These are phyloP conservation scores for Drosophila virilis DNA, from an alignment of 1,140 invertebrate genomes.

Conservation along the genomic window DNA sequence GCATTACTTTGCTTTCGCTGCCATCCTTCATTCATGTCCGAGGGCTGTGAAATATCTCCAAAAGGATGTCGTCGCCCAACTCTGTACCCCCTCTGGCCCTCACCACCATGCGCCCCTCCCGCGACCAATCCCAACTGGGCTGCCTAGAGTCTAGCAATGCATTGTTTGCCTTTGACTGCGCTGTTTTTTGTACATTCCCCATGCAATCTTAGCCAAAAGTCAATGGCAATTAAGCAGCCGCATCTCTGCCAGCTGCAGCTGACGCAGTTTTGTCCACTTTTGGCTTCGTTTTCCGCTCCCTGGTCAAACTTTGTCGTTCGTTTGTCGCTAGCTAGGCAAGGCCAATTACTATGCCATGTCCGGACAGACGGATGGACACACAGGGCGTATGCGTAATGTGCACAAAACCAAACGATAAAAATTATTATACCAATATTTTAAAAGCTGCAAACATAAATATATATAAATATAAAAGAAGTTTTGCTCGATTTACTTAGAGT, in stretches of 20 bases:
- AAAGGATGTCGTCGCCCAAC: constrained; percentile 62
- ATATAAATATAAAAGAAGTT: constrained; percentile 1
- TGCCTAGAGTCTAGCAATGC: constrained; percentile 11
- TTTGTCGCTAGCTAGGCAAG: constrained; percentile 11
- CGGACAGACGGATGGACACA: neutral
- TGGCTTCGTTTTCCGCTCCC: constrained; percentile 16
- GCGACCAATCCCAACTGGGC: neutral
- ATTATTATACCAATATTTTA: constrained; percentile 33
- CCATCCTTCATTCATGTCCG: constrained; percentile 65
- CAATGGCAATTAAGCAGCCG: constrained; percentile 72
- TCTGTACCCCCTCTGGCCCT: neutral
- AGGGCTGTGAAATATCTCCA: constrained; percentile 65
- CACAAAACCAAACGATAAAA: constrained; percentile 13
- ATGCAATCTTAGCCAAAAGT: constrained; percentile 68
- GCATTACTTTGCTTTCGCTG: constrained; percentile 30
- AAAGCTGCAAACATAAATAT: constrained; percentile 11
- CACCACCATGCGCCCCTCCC: neutral
- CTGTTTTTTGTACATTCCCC: constrained; percentile 60
- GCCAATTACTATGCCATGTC: constrained; percentile 21
- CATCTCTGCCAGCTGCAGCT: constrained; percentile 33
- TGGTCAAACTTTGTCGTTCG: constrained; percentile 19
- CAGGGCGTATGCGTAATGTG: constrained; percentile 43
- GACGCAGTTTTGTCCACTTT: constrained; percentile 53
- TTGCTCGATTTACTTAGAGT: neutral
- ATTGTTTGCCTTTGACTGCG: constrained; percentile 70